A percentile compares a stretch with the other conserved stretches of the same genome.
Conservation (phyloP, 2,113 vertebrate genomes). For the Strix aluco region DNA sequence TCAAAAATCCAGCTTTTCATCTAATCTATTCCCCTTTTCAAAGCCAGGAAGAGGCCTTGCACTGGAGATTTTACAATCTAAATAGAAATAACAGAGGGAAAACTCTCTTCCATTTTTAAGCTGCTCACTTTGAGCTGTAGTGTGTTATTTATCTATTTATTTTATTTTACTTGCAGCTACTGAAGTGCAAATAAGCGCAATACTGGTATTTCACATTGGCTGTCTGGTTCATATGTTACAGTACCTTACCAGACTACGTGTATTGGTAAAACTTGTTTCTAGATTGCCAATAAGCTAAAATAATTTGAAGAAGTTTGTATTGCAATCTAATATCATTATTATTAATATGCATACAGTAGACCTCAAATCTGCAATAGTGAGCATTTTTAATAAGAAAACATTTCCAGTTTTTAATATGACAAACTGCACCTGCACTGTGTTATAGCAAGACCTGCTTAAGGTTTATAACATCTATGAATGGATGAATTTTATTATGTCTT, state of each 20-base stretch:
- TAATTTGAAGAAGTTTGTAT: not conserved
- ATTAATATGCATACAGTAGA: not conserved
- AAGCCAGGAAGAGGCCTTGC: not conserved
- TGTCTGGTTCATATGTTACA: not conserved
- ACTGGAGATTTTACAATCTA: not conserved
- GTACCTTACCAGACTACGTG: not conserved
- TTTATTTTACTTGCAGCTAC: not conserved
- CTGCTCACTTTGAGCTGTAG: not conserved
- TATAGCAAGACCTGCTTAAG: not conserved
- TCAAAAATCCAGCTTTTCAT: not conserved
- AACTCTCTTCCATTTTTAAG: not conserved
- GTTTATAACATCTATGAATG: not conserved
- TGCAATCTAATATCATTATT: not conserved
- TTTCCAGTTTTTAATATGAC: not conserved
- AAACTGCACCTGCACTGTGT: not conserved
- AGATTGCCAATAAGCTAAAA: not conserved
- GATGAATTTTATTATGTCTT: not conserved
- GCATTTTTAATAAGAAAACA: not conserved
- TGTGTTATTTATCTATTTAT: not conserved
- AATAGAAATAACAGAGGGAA: not conserved
- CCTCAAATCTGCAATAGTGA: not conserved
- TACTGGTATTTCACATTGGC: rapidly evolving
- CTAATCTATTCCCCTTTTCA: not conserved
- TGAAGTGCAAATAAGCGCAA: not conserved
- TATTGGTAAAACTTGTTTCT: not conserved